Evolutionary conservation across 2,797 vertebrate genomes (phyloP), one percentile per base, ranked within the genome.

Genomic region (Stomatorhinus walkeri): DNA sequence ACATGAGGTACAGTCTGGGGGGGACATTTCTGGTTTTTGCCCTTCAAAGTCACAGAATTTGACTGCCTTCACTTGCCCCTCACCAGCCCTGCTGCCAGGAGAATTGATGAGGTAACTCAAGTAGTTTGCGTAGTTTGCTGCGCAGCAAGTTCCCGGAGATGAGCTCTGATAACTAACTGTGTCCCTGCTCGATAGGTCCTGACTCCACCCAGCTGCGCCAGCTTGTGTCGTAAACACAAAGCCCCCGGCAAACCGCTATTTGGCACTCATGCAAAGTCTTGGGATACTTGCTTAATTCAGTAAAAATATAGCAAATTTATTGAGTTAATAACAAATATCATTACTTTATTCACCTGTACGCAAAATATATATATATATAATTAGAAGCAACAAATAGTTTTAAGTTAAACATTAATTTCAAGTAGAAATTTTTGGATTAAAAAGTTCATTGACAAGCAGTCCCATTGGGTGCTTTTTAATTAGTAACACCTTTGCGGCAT

Each of bases 151-250:
- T 14, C 68, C 68, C 32, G 14, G 68, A 76, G 68, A 76, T 76
- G 68, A 76, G 68, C 68, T 76, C 68, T 76, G 68, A 76, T 76
- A 76, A 76, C 68, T 19, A 19, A 76, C 68, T 19, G 68, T 76
- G 68, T 76, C 68, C 32, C 68, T 19, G 68, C 68, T 16, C 19
- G 68, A 76, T 40, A 7, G 2, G 68, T 76, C 32, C 32, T 40
- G 68, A 36, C 32, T 36, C 68, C 32, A 76, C 68, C 68, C 68
- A 40, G 12, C 68, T 40, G 68, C 1, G 0, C 14, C 32, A 14
- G 68, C 32, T 76, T 7, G 68, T 76, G 14, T 36, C 19, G 68
- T 36, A 76, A 76, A 76, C 68, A 76, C 68, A 7, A 14, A 40
- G 32, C 14, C 24, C 32, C 68, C 14, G 0, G 40, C 68, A 40